Percentiles rank a stretch among this genome's conserved stretches.
phyloP scores from a whole-genome alignment of 2,888 invertebrate genomes.

The Proisotoma minuta region DNA sequence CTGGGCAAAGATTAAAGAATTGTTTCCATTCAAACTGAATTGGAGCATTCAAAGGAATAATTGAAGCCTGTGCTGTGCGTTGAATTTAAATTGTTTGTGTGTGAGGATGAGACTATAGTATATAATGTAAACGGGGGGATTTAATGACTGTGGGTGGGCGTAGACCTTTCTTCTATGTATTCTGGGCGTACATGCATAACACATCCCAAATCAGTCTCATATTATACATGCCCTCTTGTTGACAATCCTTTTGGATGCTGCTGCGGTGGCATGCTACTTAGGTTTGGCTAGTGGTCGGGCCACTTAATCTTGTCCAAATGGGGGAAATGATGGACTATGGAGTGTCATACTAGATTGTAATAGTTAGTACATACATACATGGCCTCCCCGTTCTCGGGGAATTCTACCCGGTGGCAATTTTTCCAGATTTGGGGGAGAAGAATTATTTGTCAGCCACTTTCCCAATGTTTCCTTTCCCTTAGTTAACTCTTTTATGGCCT shows the following conservation, averaged over 20 bases:
- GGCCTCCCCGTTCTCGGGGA: too few species aligned
- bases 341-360: not conserved
- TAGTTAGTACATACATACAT: too few species aligned
- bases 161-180: not conserved
- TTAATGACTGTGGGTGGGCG: too few species aligned
- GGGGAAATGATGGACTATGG: not conserved
- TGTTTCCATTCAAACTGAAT: too few species aligned
- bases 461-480: conserved; percentile 3
- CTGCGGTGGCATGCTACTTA: too few species aligned
- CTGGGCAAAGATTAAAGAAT: too few species aligned
- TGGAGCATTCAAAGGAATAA: too few species aligned
- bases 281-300: not conserved
- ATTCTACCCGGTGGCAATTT: conserved; percentile 6
- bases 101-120: too few species aligned
- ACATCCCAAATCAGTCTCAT: not conserved
- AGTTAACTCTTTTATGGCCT: too few species aligned
- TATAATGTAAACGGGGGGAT: too few species aligned
- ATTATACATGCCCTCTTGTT: not conserved
- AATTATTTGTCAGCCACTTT: conserved; percentile 11
- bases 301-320: not conserved
- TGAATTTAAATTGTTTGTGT: too few species aligned
- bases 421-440: conserved; percentile 2
- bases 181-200: not conserved
- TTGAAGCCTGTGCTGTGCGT: too few species aligned
- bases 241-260: not conserved